Evolutionary conservation across 92 coral and sea anemone species (phyloP), one percentile per base, ranked within the genome.

Genomic region (Epizoanthus stellaris): DNA sequence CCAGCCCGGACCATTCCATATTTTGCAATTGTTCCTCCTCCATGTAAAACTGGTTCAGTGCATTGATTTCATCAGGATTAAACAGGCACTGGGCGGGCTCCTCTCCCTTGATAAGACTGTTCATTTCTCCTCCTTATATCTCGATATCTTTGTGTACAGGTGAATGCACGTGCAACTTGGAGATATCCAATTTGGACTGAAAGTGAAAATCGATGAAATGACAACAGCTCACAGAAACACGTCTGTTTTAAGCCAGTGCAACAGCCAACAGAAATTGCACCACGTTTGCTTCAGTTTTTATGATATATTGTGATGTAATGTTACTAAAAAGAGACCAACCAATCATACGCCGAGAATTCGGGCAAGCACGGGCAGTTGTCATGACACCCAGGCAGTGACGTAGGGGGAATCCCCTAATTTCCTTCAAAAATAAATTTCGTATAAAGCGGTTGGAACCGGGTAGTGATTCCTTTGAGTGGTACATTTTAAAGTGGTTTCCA

Each of bases 381-480:
- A 52, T 49, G 84, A n/a, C 89, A 45, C 80, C 89, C 3, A 23
- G 23, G 70, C 54, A 53, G 23, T 67, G 89, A 86, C 86, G 79
- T 87, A 87, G 86, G 98, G 95, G 98, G 95, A 94, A 89, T 92
- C 98, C 98, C 98, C 95, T 47, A 53, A 12, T 3, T 30, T 15
- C 3, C 6, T 3, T 36, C 34, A 58, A 58, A 39, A 34, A 7
- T 76, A 5, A 10, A 14, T 21, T 1, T 5, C 12, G 9, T 70
- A 3, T 72, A 21, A 34, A 47, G 54, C 11, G 54, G 54, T 47
- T 47, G 10, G 54, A 11, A 47, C 54, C 54, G 54, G 54, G 14
- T 68, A 17, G 12, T 10, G 2, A 23, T 25, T 67, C 13, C 13
- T 67, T 30, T 6, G 14, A 4, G 4, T 6, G 7, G 15, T 34